phyloP scores from a whole-genome alignment of 2,888 invertebrate genomes.

The Pteria penguin region DNA sequence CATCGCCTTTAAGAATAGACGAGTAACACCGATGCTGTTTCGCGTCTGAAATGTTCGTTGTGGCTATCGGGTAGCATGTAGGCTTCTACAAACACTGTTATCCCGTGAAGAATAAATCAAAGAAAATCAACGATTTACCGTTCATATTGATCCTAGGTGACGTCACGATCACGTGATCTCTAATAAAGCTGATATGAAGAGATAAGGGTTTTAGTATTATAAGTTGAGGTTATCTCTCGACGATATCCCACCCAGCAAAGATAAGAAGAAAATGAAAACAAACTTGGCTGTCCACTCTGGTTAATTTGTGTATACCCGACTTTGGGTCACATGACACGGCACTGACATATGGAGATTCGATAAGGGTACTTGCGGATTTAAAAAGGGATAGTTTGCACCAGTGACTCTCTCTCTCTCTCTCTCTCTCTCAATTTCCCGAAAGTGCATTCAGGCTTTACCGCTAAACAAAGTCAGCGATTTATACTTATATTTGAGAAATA shows the following conservation, averaged over 20 bases:
- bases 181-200: conserved; percentile 14
- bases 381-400: no score
- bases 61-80: no score
- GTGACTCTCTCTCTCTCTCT: no score
- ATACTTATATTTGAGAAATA: no score
- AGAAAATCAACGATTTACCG: conserved; percentile 33
- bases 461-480: no score
- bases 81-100: conserved; percentile 24
- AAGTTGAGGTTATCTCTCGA: conserved; percentile 6
- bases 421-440: no score
- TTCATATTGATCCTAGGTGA: conserved; percentile 22
- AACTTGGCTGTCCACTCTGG: conserved; percentile 17
- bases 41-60: no score
- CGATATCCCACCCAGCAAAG: conserved; percentile 27
- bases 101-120: conserved; percentile 25
- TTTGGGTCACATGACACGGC: neutral
- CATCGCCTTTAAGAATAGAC: no score
- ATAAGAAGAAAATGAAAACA: conserved; percentile 28
- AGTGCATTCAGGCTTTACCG: no score
- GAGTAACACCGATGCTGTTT: no score
- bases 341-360: neutral
- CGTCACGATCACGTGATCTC: conserved; percentile 20
- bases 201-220: conserved; percentile 35
- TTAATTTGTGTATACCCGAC: neutral
- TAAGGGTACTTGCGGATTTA: neutral